These are phyloP conservation scores for Anoplopoma fimbria DNA, from an alignment of 2,113 vertebrate genomes.

Conservation along the genomic window DNA sequence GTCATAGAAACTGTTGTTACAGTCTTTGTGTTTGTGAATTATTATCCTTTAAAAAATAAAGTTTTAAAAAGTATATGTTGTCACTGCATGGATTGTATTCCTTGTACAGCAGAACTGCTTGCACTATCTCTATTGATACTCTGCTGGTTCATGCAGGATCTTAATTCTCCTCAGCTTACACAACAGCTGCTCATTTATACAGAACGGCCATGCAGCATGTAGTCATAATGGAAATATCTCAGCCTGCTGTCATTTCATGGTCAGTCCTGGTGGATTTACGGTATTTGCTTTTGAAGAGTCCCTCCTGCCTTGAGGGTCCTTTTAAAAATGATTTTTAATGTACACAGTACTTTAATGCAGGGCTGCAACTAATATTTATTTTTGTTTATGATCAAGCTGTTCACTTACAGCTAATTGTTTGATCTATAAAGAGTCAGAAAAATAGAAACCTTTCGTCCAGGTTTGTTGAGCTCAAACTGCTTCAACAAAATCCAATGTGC, in stretches of 20 bases:
- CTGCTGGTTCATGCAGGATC: not conserved
- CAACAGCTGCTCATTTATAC: not conserved
- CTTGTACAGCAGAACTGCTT: not conserved
- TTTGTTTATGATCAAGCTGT: not conserved
- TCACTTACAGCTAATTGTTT: not conserved
- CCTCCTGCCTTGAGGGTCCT: not conserved
- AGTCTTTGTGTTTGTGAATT: not conserved
- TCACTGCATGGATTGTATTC: not conserved
- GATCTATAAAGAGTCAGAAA: not conserved
- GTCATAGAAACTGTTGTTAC: not conserved
- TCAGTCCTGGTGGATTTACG: not conserved
- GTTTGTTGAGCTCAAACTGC: too few relatives aligned
- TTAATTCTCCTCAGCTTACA: not conserved
- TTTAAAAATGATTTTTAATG: not conserved
- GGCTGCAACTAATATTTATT: not conserved
- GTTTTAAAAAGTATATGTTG: not conserved
- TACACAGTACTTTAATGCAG: not conserved
- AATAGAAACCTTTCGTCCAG: not conserved
- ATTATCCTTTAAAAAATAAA: not conserved
- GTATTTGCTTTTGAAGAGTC: not conserved
- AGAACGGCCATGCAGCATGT: not conserved
- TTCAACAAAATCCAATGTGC: too few relatives aligned
- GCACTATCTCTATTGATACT: not conserved
- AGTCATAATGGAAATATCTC: conserved; percentile 3
- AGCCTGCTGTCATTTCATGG: not conserved